phyloP scores from a whole-genome alignment of 2,888 invertebrate species.

The Itoplectis maculator region DNA sequence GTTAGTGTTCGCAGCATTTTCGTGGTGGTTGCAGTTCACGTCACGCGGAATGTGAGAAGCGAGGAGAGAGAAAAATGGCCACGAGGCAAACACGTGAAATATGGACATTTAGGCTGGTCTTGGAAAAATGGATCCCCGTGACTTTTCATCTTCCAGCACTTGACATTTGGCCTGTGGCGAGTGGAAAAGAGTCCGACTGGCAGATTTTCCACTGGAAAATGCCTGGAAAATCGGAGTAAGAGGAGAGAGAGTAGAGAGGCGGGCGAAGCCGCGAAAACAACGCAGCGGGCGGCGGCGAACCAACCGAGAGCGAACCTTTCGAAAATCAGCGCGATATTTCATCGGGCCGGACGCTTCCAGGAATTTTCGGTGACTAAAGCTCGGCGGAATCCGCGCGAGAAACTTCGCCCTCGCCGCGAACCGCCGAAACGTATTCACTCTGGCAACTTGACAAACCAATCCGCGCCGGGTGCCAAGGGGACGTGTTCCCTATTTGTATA shows the following conservation, averaged over 20 bases:
- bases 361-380: constrained; percentile 57
- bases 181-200: not conserved
- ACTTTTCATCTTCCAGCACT: not conserved
- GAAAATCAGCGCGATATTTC: constrained; percentile 76
- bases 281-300: constrained; percentile 12
- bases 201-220: constrained; percentile 18
- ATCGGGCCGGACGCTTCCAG: constrained; percentile 67
- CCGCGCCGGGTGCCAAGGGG: constrained; percentile 81
- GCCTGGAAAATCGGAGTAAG: constrained; percentile 11
- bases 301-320: constrained; percentile 48
- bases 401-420: constrained; percentile 51
- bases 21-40: not conserved
- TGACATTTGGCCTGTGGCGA: constrained; percentile 12
- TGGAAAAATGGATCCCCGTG: constrained; percentile 31
- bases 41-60: not conserved
- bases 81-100: not conserved
- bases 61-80: constrained; percentile 6
- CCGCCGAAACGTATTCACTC: constrained; percentile 71
- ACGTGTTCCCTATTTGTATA: constrained; percentile 81
- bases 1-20: not conserved
- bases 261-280: constrained; percentile 6
- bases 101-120: constrained; percentile 23
- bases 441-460: constrained; percentile 84
- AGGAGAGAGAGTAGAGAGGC: not conserved
- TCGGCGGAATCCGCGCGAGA: constrained; percentile 52